phyloP scores from a whole-genome alignment of 2,113 vertebrate species.

The Rhinichthys klamathensis region DNA sequence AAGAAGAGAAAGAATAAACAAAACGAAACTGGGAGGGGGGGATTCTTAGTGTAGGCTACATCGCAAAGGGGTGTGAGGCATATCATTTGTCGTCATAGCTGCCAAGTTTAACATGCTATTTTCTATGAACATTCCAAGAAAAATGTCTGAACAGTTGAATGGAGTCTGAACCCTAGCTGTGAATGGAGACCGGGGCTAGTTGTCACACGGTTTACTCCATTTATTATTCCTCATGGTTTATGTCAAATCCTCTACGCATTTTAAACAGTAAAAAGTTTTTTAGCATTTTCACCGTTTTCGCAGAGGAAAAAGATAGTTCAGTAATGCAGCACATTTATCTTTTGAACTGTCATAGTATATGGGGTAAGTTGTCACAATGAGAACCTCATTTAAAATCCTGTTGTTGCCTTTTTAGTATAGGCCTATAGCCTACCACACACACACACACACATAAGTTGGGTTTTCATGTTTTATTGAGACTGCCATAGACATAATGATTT shows the following conservation, averaged over 20 bases:
- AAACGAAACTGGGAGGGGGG: constrained; percentile 9
- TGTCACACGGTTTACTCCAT: neutral
- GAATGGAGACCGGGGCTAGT: neutral
- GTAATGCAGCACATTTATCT: too few species aligned
- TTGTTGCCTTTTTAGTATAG: neutral
- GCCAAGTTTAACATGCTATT: neutral
- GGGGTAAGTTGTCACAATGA: neutral
- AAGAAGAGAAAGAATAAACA: constrained; percentile 40
- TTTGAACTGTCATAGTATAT: neutral
- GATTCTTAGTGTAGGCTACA: neutral
- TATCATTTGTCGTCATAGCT: constrained; percentile 25
- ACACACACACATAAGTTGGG: too few species aligned
- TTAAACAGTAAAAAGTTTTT: neutral
- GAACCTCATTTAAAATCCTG: neutral
- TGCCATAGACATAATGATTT: too few species aligned
- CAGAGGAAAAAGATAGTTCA: too few species aligned
- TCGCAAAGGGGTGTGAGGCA: neutral
- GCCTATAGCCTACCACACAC: too few species aligned
- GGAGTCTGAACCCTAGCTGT: neutral
- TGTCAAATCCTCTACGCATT: neutral
- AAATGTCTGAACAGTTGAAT: neutral
- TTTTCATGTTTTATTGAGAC: too few species aligned
- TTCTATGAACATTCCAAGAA: neutral
- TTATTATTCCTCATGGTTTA: neutral
- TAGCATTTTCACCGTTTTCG: too few species aligned